Evolutionary conservation across 2,888 invertebrate genomes (phyloP).

Genomic region (Harpalus rufipes): DNA sequence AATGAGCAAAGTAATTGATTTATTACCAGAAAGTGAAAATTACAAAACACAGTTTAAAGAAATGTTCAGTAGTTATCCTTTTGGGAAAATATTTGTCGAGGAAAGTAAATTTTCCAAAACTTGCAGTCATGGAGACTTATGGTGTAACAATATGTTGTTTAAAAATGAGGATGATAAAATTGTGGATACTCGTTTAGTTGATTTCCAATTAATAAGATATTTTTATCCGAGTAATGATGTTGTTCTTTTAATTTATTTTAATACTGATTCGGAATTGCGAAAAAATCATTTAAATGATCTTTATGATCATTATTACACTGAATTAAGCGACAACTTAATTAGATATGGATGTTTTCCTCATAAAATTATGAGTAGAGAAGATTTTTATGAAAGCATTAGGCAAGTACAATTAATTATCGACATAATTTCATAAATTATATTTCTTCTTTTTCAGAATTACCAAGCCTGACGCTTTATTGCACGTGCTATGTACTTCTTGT

Average conservation of each 20-base stretch:
- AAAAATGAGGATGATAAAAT: conserved; percentile 57
- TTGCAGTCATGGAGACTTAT: conserved; percentile 73
- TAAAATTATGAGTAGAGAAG: background rate
- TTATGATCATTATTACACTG: background rate
- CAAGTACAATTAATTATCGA: background rate
- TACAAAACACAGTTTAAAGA: conserved; percentile 69
- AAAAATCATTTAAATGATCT: background rate
- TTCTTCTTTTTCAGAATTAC: background rate
- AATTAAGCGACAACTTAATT: background rate
- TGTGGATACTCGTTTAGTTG: background rate
- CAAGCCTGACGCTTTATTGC: background rate
- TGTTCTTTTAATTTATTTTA: background rate
- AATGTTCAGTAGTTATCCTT: background rate
- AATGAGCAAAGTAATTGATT: conserved; percentile 70
- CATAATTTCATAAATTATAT: background rate
- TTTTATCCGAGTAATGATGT: background rate
- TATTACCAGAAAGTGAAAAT: conserved; percentile 70
- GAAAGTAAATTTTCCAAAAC: conserved; percentile 68
- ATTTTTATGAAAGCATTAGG: background rate
- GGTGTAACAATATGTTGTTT: conserved; percentile 74
- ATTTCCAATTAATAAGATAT: background rate
- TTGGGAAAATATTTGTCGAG: conserved; percentile 50
- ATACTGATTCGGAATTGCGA: background rate
- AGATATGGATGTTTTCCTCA: background rate
- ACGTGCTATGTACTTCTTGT: background rate